phyloP scores from a whole-genome alignment of 2,113 vertebrate species.

The Gracilinanus agilis region DNA sequence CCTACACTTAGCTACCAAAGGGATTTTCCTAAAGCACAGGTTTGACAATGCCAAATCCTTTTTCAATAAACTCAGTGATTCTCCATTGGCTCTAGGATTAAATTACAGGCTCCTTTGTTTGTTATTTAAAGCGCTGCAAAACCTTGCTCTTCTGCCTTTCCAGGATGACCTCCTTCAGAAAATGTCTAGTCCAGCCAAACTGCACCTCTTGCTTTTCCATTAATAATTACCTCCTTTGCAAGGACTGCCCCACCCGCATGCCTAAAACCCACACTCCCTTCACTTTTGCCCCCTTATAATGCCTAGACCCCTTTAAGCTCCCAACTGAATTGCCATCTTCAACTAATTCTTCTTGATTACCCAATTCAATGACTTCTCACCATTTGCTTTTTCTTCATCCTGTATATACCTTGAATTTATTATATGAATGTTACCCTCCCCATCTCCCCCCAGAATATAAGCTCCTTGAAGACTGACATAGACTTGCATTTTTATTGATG shows the following conservation, averaged over 20 bases:
- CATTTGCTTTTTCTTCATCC: background rate
- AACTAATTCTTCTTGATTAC: background rate
- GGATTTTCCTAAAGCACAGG: background rate
- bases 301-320: background rate
- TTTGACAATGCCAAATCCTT: background rate
- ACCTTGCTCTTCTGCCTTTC: background rate
- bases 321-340: background rate
- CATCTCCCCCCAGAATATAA: background rate
- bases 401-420: background rate
- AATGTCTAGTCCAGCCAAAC: too few species aligned
- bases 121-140: background rate
- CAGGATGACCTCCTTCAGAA: background rate
- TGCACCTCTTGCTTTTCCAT: too few species aligned
- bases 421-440: background rate
- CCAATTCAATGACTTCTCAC: background rate
- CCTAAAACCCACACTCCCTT: background rate
- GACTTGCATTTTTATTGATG: background rate
- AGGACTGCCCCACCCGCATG: background rate
- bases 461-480: background rate
- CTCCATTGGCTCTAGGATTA: background rate
- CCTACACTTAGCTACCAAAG: background rate
- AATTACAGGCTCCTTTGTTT: background rate
- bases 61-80: background rate
- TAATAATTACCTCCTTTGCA: background rate
- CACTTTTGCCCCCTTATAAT: background rate